Base-by-base conservation (phyloP, 1,140 invertebrate genomes). In the Rhizoglyphus robini region DNA sequence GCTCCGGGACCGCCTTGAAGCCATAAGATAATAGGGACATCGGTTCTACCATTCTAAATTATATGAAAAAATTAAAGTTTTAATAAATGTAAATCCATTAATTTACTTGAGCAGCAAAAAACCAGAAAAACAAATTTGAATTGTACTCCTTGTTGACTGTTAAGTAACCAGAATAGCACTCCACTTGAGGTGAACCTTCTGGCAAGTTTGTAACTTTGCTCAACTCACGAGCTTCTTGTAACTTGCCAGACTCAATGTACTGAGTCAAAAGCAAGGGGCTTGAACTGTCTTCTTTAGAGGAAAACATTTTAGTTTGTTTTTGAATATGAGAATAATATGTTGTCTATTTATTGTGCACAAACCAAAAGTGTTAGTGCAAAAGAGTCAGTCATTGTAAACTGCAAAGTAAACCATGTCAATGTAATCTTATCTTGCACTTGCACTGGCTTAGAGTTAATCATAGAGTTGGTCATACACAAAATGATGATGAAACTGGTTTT, bases 1-100 rank as follows among this genome's bases (percentile, higher is more conserved):
- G 83, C 82, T 0, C 89, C 89, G 1, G 89, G 90, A 8, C 86
- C 80, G 57, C 87, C 89, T 78, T 92, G 87, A 0, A 92, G 79
- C 89, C 89, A 93, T 15, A 92, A 73, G 18, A 90, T 76, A 67
- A 90, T 81, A 1, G 88, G 88, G 29, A 72, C 74, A 57, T 70
- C 71, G 11, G 13, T n/a, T 25, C 69, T 58, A 15, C 30, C 54
- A 62, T 34, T 68, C 62, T 25, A n/a, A 4, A 20, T 15, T 15
- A 27, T 34, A 20, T 65, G n/a, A 1, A 30, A n/a, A n/a, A n/a
- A 49, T 32, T 4, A 34, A 60, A 58, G 29, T 25, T 20, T 13
- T 3, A 59, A 38, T 67, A 18, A 18, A 27, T 34, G 18, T 67
- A 0, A 20, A 30, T 18, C 54, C 57, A 20, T 57, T 25, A 30